These are phyloP conservation scores for Fragum fragum DNA, from an alignment of 2,888 invertebrate species.

Conservation along the genomic window DNA sequence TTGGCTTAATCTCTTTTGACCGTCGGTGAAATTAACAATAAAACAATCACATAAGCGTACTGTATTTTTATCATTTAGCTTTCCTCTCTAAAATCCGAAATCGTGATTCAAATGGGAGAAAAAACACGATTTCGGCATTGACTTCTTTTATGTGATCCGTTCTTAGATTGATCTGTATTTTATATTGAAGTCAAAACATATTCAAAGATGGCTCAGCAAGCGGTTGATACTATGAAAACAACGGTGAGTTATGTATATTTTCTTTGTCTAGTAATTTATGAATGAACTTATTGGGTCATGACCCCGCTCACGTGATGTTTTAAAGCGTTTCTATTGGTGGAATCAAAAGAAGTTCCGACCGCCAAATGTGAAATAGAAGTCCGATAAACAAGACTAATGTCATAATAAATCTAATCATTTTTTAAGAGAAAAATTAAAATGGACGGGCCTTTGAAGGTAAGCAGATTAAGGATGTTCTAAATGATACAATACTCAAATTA, in stretches of 20 bases:
- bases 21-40: no score
- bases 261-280: conserved; percentile 59
- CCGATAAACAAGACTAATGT: neutral
- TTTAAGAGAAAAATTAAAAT: no score
- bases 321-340: conserved; percentile 45
- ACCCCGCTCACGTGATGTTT: conserved; percentile 55
- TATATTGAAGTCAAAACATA: neutral
- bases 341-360: conserved; percentile 30
- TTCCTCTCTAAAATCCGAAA: no score
- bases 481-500: no score
- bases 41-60: no score
- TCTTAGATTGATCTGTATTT: no score
- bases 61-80: no score
- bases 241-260: conserved; percentile 49
- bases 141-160: no score
- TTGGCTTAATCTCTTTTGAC: no score
- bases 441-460: conserved; percentile 5
- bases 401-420: no score
- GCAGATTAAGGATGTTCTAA: neutral
- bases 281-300: conserved; percentile 59
- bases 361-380: conserved; percentile 42
- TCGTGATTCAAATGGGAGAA: no score
- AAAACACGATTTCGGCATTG: no score
- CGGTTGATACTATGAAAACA: conserved; percentile 63
- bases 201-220: conserved; percentile 63